These are phyloP conservation scores for Haliaeetus leucogaster DNA, from an alignment of 2,113 vertebrate species.

Conservation along the genomic window DNA sequence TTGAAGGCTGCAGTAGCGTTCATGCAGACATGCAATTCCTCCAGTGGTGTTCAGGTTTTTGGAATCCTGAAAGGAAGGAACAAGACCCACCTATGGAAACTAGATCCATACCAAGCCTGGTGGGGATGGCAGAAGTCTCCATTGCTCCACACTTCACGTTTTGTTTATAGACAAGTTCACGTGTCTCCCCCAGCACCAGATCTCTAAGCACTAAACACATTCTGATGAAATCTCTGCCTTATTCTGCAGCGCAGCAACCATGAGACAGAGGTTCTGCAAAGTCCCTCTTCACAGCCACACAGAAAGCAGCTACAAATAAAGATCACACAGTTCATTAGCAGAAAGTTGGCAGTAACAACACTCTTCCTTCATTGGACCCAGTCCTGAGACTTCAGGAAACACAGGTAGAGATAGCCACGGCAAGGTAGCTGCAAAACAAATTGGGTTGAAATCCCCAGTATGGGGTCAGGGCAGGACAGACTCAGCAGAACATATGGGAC, in stretches of 20 bases:
- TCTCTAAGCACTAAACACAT: background rate
- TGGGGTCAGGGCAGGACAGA: background rate
- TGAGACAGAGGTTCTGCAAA: background rate
- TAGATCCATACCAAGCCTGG: background rate
- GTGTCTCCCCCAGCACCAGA: background rate
- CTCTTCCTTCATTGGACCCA: background rate
- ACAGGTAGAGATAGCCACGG: background rate
- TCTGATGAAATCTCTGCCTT: background rate
- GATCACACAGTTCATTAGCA: background rate
- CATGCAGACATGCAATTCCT: background rate
- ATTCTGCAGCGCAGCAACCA: background rate
- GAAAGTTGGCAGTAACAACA: background rate
- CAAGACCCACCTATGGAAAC: background rate
- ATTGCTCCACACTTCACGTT: background rate
- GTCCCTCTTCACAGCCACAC: background rate
- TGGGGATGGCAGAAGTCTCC: background rate
- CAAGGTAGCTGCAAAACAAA: background rate
- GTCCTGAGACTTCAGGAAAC: background rate
- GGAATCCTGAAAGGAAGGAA: background rate
- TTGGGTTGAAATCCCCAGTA: rapidly evolving
- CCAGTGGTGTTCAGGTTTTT: background rate
- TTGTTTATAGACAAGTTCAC: background rate
- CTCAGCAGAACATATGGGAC: rapidly evolving
- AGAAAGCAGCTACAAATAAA: background rate
- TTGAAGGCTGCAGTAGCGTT: background rate